A percentile compares a stretch with the other conserved stretches of the same genome.
Evolutionary conservation across 92 coral and sea anemone genomes (phyloP).

Genomic region (Porites rus): DNA sequence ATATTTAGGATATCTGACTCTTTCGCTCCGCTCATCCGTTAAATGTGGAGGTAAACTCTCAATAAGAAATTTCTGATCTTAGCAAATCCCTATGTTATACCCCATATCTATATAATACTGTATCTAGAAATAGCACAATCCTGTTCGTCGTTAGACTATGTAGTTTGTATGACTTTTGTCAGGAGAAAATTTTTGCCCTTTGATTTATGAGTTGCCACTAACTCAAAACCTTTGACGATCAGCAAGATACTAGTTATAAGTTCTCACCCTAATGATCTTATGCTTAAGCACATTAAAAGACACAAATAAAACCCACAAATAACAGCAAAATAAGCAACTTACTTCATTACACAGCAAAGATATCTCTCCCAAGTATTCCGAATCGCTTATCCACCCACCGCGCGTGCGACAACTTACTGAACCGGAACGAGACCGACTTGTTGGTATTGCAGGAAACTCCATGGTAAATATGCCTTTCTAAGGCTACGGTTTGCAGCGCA

Average conservation of each 20-base stretch:
- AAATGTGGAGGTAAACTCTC: no score
- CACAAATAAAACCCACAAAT: background rate
- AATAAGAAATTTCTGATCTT: no score
- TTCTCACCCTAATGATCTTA: background rate
- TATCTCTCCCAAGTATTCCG: conserved; percentile 42
- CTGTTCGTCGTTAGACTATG: no score
- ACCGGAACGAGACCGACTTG: conserved; percentile 35
- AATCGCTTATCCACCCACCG: conserved; percentile 62
- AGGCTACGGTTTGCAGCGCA: no score
- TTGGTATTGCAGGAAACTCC: conserved; percentile 7
- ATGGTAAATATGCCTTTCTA: background rate
- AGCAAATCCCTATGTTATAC: no score
- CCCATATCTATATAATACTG: no score
- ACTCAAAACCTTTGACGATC: background rate
- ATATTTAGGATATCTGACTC: no score
- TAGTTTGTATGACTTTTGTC: background rate
- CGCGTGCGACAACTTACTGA: conserved; percentile 8
- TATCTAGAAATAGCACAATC: no score
- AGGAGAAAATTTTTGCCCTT: background rate
- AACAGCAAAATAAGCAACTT: conserved; percentile 21
- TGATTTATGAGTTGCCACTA: background rate
- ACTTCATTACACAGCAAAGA: conserved; percentile 57
- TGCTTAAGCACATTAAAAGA: background rate
- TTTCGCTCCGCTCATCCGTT: no score
- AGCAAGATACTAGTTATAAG: background rate